These are phyloP conservation scores for Micrasema minimum DNA, from an alignment of 1,140 invertebrate species.

Conservation along the genomic window DNA sequence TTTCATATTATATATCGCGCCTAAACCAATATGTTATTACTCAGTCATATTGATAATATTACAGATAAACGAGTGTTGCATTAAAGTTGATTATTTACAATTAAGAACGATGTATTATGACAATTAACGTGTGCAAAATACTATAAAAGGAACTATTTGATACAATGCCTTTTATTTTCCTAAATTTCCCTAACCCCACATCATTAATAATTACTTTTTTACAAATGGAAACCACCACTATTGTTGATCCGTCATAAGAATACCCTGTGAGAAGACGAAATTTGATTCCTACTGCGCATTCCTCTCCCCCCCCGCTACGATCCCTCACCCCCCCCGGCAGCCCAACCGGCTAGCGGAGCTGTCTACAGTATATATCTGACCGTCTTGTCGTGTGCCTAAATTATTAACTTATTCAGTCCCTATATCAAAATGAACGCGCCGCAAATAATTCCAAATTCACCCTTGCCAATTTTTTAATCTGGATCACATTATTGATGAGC, in stretches of 20 bases:
- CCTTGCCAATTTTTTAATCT: too few species aligned
- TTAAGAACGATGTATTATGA: constrained; percentile 53
- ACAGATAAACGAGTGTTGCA: constrained; percentile 47
- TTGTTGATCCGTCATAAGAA: too few species aligned
- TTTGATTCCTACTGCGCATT: not conserved
- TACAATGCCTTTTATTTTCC: constrained; percentile 22
- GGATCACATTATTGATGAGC: too few species aligned
- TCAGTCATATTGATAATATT: constrained; percentile 51
- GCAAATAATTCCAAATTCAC: too few species aligned
- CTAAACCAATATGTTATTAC: constrained; percentile 50
- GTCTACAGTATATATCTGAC: too few species aligned
- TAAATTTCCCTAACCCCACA: constrained; percentile 8
- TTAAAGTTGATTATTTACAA: constrained; percentile 50
- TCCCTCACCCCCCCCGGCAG: too few species aligned
- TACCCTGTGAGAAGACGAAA: too few species aligned
- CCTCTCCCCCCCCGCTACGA: too few species aligned
- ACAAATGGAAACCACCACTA: not conserved
- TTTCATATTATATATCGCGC: constrained; percentile 47
- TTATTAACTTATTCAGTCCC: too few species aligned
- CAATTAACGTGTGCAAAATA: constrained; percentile 53
- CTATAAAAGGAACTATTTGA: constrained; percentile 51
- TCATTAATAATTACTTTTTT: not conserved
- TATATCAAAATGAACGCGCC: too few species aligned
- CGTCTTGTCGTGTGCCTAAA: not conserved
- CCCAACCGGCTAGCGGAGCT: too few species aligned